These are phyloP conservation scores for Montipora sp. DNA, from an alignment of 64 coral and sea anemone genomes.

Conservation along the genomic window DNA sequence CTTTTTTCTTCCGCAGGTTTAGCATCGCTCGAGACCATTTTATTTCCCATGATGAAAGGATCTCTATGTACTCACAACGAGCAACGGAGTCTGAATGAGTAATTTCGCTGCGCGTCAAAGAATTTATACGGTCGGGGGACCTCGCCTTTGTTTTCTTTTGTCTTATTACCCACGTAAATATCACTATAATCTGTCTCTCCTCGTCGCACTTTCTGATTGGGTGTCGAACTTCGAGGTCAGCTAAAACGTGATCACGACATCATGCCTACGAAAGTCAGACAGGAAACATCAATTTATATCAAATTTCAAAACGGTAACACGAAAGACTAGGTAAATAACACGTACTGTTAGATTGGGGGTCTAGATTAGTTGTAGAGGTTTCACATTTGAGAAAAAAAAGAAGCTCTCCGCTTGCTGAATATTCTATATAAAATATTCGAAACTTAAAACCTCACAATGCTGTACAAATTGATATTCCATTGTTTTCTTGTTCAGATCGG, in stretches of 20 bases:
- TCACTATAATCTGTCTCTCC: neutral
- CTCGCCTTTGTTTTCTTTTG: slow-evolving; percentile 44
- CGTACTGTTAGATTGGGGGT: neutral
- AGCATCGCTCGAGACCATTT: neutral
- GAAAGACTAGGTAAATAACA: slow-evolving; percentile 4
- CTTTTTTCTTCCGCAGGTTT: neutral
- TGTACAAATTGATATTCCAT: no score
- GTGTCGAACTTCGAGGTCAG: slow-evolving; percentile 29
- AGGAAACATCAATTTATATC: neutral
- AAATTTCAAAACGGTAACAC: neutral
- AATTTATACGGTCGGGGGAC: neutral
- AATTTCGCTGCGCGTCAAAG: neutral
- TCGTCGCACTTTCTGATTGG: slow-evolving; percentile 1
- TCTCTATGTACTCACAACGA: neutral
- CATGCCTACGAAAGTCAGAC: neutral
- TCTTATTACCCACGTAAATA: slow-evolving; percentile 10
- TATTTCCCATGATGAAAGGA: neutral
- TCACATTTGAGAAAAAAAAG: no score
- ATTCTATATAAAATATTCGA: no score
- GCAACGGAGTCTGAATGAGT: slow-evolving; percentile 2
- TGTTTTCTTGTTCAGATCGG: no score
- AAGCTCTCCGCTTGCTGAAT: no score
- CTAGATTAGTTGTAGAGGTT: no score
- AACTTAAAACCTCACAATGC: no score
- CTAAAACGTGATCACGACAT: neutral